These are phyloP conservation scores for Drosophila subsilvestris DNA, from an alignment of 2,888 invertebrate species.

Conservation along the genomic window DNA sequence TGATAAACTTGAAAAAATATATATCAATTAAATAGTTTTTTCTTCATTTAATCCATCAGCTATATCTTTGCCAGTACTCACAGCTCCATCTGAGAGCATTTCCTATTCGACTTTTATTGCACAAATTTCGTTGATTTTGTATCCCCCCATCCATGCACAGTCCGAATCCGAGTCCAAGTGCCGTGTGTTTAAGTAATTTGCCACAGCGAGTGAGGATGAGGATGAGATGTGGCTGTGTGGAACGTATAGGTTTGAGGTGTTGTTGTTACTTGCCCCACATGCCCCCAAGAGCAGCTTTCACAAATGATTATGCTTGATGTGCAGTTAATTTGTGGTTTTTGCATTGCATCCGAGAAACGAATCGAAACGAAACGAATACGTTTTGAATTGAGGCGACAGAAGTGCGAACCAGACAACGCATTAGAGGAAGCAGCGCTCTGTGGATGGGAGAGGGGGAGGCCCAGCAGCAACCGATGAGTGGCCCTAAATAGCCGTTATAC, in stretches of 20 bases:
- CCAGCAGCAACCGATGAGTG: constrained; percentile 55
- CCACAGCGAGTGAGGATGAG: constrained; percentile 43
- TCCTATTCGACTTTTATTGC: neutral
- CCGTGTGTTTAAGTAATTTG: constrained; percentile 77
- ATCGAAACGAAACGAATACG: neutral
- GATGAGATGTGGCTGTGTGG: constrained; percentile 28
- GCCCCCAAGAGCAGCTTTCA: constrained; percentile 69
- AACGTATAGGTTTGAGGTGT: neutral
- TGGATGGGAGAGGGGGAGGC: constrained; percentile 37
- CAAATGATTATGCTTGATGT: constrained; percentile 83
- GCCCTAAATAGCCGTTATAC: constrained; percentile 78
- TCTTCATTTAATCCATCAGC: too few relatives aligned
- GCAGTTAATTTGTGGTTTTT: constrained; percentile 80
- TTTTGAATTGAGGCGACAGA: constrained; percentile 49
- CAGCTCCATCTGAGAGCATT: constrained; percentile 4
- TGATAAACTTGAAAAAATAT: too few relatives aligned
- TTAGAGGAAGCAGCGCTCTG: constrained; percentile 51
- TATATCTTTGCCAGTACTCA: too few relatives aligned
- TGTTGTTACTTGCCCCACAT: constrained; percentile 45
- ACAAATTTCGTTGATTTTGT: constrained; percentile 14
- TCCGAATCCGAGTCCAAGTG: constrained; percentile 9
- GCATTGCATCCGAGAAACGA: constrained; percentile 39
- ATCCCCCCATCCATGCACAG: constrained; percentile 11
- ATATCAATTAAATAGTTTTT: too few relatives aligned
- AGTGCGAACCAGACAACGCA: constrained; percentile 65